Conservation (phyloP, 1,140 invertebrate genomes). For the Bombus cullumanus region DNA sequence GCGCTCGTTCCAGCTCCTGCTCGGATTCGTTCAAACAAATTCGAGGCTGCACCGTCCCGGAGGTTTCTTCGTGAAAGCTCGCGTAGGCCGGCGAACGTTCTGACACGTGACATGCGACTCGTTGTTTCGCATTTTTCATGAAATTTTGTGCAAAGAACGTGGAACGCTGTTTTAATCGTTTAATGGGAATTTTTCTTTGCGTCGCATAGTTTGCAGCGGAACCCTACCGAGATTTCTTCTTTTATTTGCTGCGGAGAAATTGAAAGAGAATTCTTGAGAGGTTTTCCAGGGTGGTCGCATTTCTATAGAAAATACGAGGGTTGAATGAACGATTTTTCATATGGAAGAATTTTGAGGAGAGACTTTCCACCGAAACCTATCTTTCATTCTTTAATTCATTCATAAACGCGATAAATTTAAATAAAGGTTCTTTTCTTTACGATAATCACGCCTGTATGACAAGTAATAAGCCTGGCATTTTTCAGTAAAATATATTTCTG, state of each 20-base stretch:
- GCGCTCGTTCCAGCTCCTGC: conserved; percentile 47
- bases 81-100: conserved; percentile 52
- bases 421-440: no score
- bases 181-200: no score
- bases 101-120: conserved; percentile 6
- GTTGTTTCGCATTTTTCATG: conserved; percentile 1
- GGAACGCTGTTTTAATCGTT: not conserved
- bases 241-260: not conserved
- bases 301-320: no score
- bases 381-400: not conserved
- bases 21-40: conserved; percentile 57
- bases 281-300: no score
- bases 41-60: conserved; percentile 29
- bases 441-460: no score
- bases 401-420: no score
- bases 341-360: no score
- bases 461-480: no score
- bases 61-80: conserved; percentile 29
- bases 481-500: no score
- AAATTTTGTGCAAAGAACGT: not conserved
- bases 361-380: no score
- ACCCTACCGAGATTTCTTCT: not conserved
- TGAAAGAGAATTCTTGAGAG: not conserved
- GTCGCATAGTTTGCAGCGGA: not conserved
- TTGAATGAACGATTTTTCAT: no score